Base-by-base conservation (phyloP, 2,113 vertebrate species). In the Carassius gibelio region DNA sequence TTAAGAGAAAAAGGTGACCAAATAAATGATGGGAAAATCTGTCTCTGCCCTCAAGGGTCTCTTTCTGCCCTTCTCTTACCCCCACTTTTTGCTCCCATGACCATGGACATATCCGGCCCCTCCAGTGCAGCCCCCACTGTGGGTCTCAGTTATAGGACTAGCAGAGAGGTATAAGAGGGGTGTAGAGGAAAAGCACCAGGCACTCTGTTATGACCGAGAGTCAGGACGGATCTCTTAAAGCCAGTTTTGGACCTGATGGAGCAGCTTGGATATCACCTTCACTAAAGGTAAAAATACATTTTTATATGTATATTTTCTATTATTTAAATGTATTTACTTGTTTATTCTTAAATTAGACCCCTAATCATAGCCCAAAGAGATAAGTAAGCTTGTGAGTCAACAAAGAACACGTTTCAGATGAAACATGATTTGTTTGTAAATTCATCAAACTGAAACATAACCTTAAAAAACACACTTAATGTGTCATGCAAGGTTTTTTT, bases 41-140 rank as follows among this genome's bases (percentile, higher is more conserved):
- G 66, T 23, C 13, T 87, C 52, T 87, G 15, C 71, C 38, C 79
- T 74, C 61, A 48, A 62, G 68, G 86, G 77, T 88, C 69, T 82
- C 14, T 84, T 52, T 85, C 50, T 89, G 48, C 34, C 82, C 50
- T 68, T 85, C 57, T 83, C 55, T 52, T 48, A 69, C 57, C 82
- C 81, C 81, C 80, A 13, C 21, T 52, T 86, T 42, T 85, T 76
- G 81, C 75, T 86, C 38, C 15, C 42, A 59, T 85, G 78, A 62
- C 52, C 57, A 68, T 64, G 82, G 68, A 84, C 3, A 14, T 88
- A 74, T 52, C 61, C 57, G 75, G 82, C 82, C 11, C 17, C 71
- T 3, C 4, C 79, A 15, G 78, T n/a, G 30, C 75, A 42, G 36
- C 84, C 84, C 76, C 76, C 52, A 3, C 15, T 38, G 66, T n/a